These are phyloP conservation scores for Mionectes olivaceus DNA, from an alignment of 2,797 vertebrate genomes.

Conservation along the genomic window DNA sequence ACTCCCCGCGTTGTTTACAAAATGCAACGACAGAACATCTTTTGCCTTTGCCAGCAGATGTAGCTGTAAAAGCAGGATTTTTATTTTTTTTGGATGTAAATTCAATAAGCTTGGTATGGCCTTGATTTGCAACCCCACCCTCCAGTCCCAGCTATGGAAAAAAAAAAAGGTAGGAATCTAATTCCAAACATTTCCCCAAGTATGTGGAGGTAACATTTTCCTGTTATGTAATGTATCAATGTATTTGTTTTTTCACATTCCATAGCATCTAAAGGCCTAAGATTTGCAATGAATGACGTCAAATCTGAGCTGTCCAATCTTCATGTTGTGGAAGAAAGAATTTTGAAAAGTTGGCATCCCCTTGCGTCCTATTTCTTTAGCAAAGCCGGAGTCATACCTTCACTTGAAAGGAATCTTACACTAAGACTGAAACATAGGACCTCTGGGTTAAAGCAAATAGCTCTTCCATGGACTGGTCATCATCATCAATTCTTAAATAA, in stretches of 20 bases:
- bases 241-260: not conserved
- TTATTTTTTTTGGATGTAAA: not conserved
- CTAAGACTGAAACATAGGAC: not conserved
- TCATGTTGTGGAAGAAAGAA: not conserved
- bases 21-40: slow-evolving; percentile 7
- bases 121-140: not conserved
- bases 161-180: not conserved
- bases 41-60: slow-evolving; percentile 70
- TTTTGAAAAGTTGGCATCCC: not conserved
- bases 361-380: not conserved
- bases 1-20: slow-evolving; percentile 53
- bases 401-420: not conserved
- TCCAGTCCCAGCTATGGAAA: not conserved
- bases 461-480: not conserved
- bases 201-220: not conserved
- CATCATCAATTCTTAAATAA: not conserved
- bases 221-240: not conserved
- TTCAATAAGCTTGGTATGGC: slow-evolving; percentile 32
- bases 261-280: not conserved
- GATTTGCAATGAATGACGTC: not conserved
- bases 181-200: not conserved
- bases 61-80: slow-evolving; percentile 53
- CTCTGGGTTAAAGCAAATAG: not conserved
- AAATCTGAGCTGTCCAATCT: not conserved
- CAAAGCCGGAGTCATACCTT: not conserved